A percentile compares a stretch with the other conserved stretches of the same genome.
Evolutionary conservation across 2,113 vertebrate genomes (phyloP).

Genomic region (Scalopus aquaticus): DNA sequence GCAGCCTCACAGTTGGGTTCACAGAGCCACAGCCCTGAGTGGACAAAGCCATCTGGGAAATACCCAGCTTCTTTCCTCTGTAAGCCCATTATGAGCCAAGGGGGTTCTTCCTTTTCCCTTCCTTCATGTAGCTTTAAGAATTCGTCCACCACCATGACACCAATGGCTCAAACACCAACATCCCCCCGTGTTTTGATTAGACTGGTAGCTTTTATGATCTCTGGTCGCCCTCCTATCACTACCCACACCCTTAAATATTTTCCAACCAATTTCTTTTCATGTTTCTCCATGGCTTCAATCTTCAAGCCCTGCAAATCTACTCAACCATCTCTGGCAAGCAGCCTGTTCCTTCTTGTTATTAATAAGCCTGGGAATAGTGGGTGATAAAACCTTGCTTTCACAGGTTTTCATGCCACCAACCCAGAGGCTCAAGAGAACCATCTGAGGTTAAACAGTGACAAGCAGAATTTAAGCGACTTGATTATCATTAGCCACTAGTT

Average conservation of each 20-base stretch:
- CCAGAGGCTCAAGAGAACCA: background rate
- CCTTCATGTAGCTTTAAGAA: background rate
- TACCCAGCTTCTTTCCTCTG: background rate
- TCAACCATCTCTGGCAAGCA: constrained; percentile 7
- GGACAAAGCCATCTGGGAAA: background rate
- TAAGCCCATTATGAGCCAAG: background rate
- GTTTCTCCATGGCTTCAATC: background rate
- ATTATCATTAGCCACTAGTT: background rate
- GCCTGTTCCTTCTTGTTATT: constrained; percentile 48
- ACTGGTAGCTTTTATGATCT: background rate
- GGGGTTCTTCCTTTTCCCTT: background rate
- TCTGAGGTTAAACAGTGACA: background rate
- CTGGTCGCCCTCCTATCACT: background rate
- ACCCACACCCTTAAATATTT: background rate
- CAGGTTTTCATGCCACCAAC: background rate
- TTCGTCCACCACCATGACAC: background rate
- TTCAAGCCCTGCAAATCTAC: constrained; percentile 36
- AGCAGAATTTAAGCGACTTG: background rate
- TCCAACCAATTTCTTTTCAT: constrained; percentile 11
- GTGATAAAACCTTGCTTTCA: constrained; percentile 36
- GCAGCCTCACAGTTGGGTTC: background rate
- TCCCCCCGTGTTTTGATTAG: background rate
- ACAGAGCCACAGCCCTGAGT: background rate
- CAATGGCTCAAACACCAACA: background rate
- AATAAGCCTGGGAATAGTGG: constrained; percentile 51